Evolutionary conservation across 2,888 invertebrate genomes (phyloP).

Genomic region (Drosophila putrida): DNA sequence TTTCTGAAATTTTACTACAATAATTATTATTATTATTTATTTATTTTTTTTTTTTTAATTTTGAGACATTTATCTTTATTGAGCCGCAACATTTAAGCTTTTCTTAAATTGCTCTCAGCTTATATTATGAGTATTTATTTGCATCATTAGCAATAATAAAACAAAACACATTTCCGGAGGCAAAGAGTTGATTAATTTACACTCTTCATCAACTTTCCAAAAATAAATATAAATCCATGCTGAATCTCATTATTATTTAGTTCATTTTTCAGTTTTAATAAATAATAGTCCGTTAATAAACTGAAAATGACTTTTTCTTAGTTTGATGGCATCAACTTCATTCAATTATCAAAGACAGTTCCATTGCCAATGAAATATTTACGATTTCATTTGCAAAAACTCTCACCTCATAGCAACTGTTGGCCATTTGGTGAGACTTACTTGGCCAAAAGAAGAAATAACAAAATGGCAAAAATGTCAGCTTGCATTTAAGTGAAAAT

Average conservation of each 20-base stretch:
- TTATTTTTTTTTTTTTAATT: background rate
- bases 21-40: no score
- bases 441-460: slow-evolving; percentile 26
- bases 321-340: slow-evolving; percentile 6
- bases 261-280: background rate
- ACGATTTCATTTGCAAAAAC: slow-evolving; percentile 48
- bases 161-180: background rate
- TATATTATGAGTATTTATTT: background rate
- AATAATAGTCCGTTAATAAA: background rate
- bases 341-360: slow-evolving; percentile 20
- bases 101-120: background rate
- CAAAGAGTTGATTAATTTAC: background rate
- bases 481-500: slow-evolving; percentile 66
- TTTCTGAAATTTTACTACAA: no score
- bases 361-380: slow-evolving; percentile 13
- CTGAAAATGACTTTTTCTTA: slow-evolving; percentile 1
- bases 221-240: background rate
- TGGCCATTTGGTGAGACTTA: slow-evolving; percentile 19
- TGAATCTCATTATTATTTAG: background rate
- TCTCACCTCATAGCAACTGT: slow-evolving; percentile 56
- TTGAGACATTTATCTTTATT: background rate
- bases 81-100: background rate
- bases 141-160: slow-evolving; percentile 13
- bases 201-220: background rate
- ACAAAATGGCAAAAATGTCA: slow-evolving; percentile 39